Conservation (phyloP, 2,797 vertebrate genomes). For the Hephaestus fuliginosus region DNA sequence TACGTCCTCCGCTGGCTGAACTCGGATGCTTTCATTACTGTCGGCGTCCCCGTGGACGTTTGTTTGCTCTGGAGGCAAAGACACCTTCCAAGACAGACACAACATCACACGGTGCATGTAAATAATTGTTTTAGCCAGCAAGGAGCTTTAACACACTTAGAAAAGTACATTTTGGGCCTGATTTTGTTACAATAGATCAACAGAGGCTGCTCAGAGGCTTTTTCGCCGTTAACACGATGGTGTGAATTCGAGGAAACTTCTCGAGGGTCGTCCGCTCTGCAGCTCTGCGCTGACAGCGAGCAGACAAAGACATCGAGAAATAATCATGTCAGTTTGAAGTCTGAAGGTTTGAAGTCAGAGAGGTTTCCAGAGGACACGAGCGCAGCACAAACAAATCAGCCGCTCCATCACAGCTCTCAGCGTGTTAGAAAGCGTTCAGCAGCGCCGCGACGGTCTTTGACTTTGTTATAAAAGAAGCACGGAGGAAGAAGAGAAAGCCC, state of each 20-base stretch:
- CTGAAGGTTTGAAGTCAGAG: conserved; percentile 10
- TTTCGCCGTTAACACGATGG: background rate
- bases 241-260: background rate
- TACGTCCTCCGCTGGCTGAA: conserved; percentile 8
- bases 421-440: conserved; percentile 9
- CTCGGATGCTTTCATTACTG: conserved; percentile 30
- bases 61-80: conserved; percentile 4
- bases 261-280: background rate
- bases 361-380: conserved; percentile 14
- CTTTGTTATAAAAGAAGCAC: background rate
- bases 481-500: background rate
- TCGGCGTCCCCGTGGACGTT: background rate
- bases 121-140: background rate
- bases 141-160: background rate
- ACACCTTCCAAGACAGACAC: background rate
- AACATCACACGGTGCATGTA: background rate
- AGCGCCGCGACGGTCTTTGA: background rate
- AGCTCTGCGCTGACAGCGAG: background rate
- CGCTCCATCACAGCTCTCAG: background rate
- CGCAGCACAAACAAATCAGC: background rate
- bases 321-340: background rate
- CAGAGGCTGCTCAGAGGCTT: background rate
- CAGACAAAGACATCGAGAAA: background rate
- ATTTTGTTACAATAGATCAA: background rate
- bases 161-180: background rate